phyloP scores from a whole-genome alignment of 2,888 invertebrate species.

The Catocala sponsa region DNA sequence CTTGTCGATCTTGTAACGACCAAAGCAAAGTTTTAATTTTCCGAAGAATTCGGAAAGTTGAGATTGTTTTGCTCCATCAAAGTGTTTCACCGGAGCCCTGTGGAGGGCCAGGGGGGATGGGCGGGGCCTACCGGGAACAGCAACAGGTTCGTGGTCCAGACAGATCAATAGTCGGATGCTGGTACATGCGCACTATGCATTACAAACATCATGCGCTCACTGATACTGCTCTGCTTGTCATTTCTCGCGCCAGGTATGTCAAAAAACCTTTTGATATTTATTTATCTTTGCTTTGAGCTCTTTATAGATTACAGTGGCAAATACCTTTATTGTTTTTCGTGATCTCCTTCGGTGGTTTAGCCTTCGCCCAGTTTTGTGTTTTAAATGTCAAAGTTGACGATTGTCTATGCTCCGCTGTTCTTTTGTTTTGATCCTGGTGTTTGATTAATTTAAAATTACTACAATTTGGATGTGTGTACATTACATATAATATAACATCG shows the following conservation, averaged over 20 bases:
- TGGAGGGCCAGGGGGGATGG: constrained; percentile 52
- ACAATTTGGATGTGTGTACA: too few relatives aligned
- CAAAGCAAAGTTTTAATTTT: constrained; percentile 76
- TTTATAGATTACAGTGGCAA: constrained; percentile 25
- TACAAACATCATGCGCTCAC: constrained; percentile 78
- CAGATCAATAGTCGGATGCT: constrained; percentile 81
- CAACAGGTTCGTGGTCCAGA: constrained; percentile 80
- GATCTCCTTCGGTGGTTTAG: constrained; percentile 24
- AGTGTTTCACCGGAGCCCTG: constrained; percentile 65
- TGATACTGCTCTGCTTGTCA: constrained; percentile 76
- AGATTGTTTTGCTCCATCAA: constrained; percentile 81
- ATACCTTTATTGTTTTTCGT: constrained; percentile 30
- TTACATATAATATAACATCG: too few relatives aligned
- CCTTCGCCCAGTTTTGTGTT: constrained; percentile 17
- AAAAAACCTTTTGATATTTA: constrained; percentile 47
- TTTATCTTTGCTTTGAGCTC: constrained; percentile 15
- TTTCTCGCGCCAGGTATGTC: constrained; percentile 79
- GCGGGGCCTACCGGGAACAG: constrained; percentile 68
- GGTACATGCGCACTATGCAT: constrained; percentile 76
- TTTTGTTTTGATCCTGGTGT: constrained; percentile 44
- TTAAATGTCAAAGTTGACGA: constrained; percentile 53
- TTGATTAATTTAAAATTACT: not conserved
- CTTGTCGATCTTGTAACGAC: constrained; percentile 38
- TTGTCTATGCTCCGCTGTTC: constrained; percentile 54
- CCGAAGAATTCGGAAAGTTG: constrained; percentile 79